These are phyloP conservation scores for Habroteleia sp. DNA, from an alignment of 2,888 invertebrate genomes.

Conservation along the genomic window DNA sequence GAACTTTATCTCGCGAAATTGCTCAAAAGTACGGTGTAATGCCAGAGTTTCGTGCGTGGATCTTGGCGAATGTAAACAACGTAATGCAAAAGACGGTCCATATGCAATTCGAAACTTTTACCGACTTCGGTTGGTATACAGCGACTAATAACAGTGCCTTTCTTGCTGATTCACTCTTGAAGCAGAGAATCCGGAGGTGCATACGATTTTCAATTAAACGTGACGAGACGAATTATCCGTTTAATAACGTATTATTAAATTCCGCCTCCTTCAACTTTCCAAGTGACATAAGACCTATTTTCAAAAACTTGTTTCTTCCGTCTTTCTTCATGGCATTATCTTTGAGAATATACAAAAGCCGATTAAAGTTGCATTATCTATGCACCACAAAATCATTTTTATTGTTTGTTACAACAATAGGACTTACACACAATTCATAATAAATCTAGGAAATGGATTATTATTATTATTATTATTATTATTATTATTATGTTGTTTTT, in stretches of 20 bases:
- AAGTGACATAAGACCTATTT: conserved; percentile 35
- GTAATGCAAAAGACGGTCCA: conserved; percentile 47
- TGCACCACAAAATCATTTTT: too few species aligned
- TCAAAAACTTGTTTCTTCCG: conserved; percentile 35
- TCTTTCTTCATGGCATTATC: too few species aligned
- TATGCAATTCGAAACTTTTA: conserved; percentile 54
- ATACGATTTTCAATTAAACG: conserved; percentile 41
- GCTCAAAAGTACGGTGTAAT: background rate
- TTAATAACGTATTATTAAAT: conserved; percentile 44
- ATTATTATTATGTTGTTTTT: too few species aligned
- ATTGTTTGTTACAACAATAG: too few species aligned
- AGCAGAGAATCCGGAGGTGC: conserved; percentile 24
- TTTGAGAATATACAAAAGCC: too few species aligned
- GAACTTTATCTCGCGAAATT: background rate
- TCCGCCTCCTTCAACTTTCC: conserved; percentile 35
- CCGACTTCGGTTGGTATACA: conserved; percentile 48
- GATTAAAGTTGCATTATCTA: too few species aligned
- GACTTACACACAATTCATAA: too few species aligned
- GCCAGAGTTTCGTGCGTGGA: conserved; percentile 3
- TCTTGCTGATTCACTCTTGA: conserved; percentile 49
- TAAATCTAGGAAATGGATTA: too few species aligned
- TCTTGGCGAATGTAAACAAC: conserved; percentile 34
- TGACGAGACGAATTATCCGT: conserved; percentile 21
- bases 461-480: too few species aligned
- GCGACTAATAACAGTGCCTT: conserved; percentile 50